A percentile compares a stretch with the other conserved stretches of the same genome.
These are phyloP conservation scores for Petrocephalus sullivani DNA, from an alignment of 2,797 vertebrate genomes.

Conservation along the genomic window DNA sequence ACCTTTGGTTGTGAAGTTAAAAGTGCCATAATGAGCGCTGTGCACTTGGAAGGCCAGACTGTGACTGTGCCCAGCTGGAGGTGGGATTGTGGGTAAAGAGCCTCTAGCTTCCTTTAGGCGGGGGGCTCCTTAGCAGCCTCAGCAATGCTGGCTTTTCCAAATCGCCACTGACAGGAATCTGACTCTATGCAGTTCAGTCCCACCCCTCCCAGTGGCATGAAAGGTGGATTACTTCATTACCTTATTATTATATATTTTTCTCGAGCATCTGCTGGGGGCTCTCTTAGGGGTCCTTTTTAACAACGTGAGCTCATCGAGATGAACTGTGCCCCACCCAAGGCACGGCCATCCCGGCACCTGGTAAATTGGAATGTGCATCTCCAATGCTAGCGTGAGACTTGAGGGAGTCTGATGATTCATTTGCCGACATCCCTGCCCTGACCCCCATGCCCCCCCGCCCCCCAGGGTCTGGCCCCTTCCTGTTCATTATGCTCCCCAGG, in stretches of 20 bases:
- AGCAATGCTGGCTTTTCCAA: neutral
- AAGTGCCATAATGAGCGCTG: too few species aligned
- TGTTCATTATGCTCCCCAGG: neutral
- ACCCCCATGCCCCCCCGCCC: neutral
- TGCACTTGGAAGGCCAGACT: too few species aligned
- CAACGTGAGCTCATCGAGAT: neutral
- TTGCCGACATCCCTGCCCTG: neutral
- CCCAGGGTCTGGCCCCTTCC: neutral
- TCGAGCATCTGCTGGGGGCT: neutral
- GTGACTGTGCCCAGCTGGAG: neutral
- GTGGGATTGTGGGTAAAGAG: neutral
- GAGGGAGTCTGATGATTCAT: neutral
- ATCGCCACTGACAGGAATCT: neutral
- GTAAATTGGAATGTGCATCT: neutral
- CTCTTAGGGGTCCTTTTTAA: neutral
- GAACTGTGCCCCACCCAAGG: too few species aligned
- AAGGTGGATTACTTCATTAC: neutral
- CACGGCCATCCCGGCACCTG: neutral
- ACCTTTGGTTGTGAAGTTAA: neutral
- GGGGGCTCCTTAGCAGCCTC: too few species aligned
- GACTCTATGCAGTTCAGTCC: neutral
- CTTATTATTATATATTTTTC: neutral
- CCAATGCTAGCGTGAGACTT: neutral
- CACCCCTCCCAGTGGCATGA: neutral
- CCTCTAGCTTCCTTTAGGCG: neutral